Base-by-base conservation (phyloP, 2,888 invertebrate genomes). In the Mylabris sibirica region DNA sequence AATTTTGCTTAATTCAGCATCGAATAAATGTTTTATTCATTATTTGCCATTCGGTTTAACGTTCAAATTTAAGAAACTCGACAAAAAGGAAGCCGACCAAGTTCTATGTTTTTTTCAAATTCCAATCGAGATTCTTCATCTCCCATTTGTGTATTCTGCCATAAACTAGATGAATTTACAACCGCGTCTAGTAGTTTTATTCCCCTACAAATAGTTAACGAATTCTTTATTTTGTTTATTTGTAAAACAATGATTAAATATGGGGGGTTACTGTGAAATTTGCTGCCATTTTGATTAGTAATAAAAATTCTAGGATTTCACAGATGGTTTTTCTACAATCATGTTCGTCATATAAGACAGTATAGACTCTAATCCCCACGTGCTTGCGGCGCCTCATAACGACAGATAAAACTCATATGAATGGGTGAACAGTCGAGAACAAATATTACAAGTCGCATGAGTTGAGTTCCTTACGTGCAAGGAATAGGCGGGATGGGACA, bases 381-480 rank as follows among this genome's bases (percentile, higher is more conserved):
- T 81, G 81, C 82, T 82, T 80, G 80, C 80, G 80, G 81, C 81
- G 80, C 79, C 82, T 79, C 77, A 77, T 77, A 81, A 81, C 79
- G 78, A 78, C 79, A 80, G 82, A 83, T 83, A 82, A 83, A 83
- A 82, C 82, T 81, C 83, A 81, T 81, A 81, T 80, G 81, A 82
- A 82, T 81, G 82, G 82, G 83, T 78, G 80, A 81, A 78, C 80
- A 86, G 86, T 85, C 84, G 81, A 84, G 83, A 84, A 84, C 84
- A 84, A 84, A 84, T 84, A 84, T 84, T 84, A 84, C 83, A 83
- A 84, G 82, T 82, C 82, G 84, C 84, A 83, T 84, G 84, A 84
- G 84, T 84, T 84, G 84, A 83, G 83, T 83, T 83, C 80, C 84
- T 84, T 85, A 84, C 84, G 85, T 85, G 85, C 84, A 81, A 81